A percentile compares a stretch with the other conserved stretches of the same genome.
These are phyloP conservation scores for Trichomalopsis sarcophagae DNA, from an alignment of 1,140 invertebrate species.

Conservation along the genomic window DNA sequence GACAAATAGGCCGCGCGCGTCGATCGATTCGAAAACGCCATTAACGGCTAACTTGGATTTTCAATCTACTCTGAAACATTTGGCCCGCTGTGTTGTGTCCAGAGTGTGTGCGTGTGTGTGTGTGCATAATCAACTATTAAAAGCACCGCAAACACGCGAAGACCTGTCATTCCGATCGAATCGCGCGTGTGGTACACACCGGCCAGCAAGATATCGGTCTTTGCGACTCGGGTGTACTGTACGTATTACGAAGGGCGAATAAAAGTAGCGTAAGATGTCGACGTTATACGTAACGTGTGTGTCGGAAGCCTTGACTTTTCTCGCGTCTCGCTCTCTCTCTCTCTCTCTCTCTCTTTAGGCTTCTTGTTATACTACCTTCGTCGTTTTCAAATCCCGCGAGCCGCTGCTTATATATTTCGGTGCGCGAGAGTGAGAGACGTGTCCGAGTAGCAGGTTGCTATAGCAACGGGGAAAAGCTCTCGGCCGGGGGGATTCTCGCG, in stretches of 20 bases:
- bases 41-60: background rate
- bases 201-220: too few species aligned
- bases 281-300: conserved; percentile 41
- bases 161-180: background rate
- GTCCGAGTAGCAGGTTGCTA: conserved; percentile 61
- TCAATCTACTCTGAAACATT: background rate
- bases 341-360: background rate
- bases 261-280: conserved; percentile 3
- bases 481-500: conserved; percentile 31
- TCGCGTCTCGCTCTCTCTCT: background rate
- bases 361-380: conserved; percentile 2
- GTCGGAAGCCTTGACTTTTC: conserved; percentile 13
- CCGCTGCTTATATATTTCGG: conserved; percentile 51
- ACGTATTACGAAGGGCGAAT: background rate
- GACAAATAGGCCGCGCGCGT: background rate
- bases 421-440: conserved; percentile 51
- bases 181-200: background rate
- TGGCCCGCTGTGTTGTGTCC: background rate
- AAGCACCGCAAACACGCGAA: background rate
- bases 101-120: too few species aligned
- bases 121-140: background rate
- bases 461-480: conserved; percentile 55
- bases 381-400: conserved; percentile 55
- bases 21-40: background rate
- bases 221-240: too few species aligned